Evolutionary conservation across 2,113 vertebrate genomes (phyloP), one percentile per base, ranked within the genome.

Genomic region (Acrocephalus arundinaceus): DNA sequence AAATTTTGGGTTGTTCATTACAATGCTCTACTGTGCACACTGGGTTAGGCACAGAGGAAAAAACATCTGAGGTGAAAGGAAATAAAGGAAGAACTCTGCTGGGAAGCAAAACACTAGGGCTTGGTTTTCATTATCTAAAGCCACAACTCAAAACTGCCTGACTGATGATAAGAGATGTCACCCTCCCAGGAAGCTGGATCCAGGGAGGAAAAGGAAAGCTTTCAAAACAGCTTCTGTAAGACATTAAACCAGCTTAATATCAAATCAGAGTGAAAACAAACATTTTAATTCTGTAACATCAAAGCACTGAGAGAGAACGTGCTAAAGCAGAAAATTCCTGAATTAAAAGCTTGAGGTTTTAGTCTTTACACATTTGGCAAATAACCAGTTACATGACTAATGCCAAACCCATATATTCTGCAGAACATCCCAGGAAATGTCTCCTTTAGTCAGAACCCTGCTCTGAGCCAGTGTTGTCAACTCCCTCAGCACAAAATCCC

Each of bases 181-280:
- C 45, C 35, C 33, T 77, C 59, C 43, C 68, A 61, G 59, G 76
- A 66, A 76, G 43, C 54, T 87, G 41, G 28, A 72, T 70, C 55
- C 43, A 84, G 55, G 49, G 61, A 68, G 65, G 46, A 85, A 85
- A 85, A 79, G 33, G 58, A 89, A 87, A 91, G 68, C 85, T 87
- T 81, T 92, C 61, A 68, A 52, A 93, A 84, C 9, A 28, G 73
- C 76, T 94, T 74, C 68, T 71, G 0, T 55, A 59, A 71, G 83
- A 86, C 57, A 85, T 87, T 92, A 93, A 93, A 92, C 37, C 86
- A 86, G 85, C 73, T 96, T 90, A 93, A 78, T 85, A 89, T 78
- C 68, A 95, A 89, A 72, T 39, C 65, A 93, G 57, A 75, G 27
- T 55, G 76, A 90, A 92, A 94, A 59, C 39, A 96, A 93, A 35